Evolutionary conservation across 2,113 vertebrate species (phyloP), one percentile per base, ranked within the genome.

Genomic region (Balaeniceps rex): DNA sequence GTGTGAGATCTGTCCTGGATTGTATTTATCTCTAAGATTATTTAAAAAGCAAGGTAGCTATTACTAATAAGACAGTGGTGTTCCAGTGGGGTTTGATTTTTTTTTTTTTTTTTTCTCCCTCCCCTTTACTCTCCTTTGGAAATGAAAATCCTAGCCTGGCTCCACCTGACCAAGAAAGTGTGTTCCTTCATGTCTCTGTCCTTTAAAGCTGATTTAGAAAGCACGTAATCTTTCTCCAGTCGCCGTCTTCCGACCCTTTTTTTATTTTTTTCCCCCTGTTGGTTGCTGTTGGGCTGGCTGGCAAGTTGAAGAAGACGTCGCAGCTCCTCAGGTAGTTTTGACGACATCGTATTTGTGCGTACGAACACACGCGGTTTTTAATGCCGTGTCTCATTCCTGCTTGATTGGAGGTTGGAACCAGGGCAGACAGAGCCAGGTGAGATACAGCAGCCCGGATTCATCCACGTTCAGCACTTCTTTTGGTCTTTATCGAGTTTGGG

Each of bases 1-100:
- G n/a, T 49, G 66, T 81, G 92, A 92, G 83, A 93, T 82, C 55
- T 60, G 29, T 57, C 72, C 92, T 25, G 29, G 92, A 65, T 87
- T 88, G 54, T 80, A 57, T 90, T 97, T 95, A 76, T 92, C 86
- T 84, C 6, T 0, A 47, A 85, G 84, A 78, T 95, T 72, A 88
- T 94, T 97, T 90, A 92, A 90, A 95, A 97, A 93, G 70, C 84
- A 54, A 94, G 89, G 94, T 84, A 86, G 83, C 93, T 95, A 40
- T 96, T 94, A 88, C 87, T 91, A 97, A 95, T 89, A 94, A 93
- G 92, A 60, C 1, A 8, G 47, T 40, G 51, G 69, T 88, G 19
- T 49, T 52, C 60, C 31, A 42, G 46, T 24, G 24, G 74, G 14
- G 3, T 79, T 71, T 51, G 70, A 55, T 40, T 12, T 54, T 29